Percentiles rank a stretch among this genome's conserved stretches.
These are phyloP conservation scores for Xanthorhoe spadicearia DNA, from an alignment of 2,888 invertebrate species.

Conservation along the genomic window DNA sequence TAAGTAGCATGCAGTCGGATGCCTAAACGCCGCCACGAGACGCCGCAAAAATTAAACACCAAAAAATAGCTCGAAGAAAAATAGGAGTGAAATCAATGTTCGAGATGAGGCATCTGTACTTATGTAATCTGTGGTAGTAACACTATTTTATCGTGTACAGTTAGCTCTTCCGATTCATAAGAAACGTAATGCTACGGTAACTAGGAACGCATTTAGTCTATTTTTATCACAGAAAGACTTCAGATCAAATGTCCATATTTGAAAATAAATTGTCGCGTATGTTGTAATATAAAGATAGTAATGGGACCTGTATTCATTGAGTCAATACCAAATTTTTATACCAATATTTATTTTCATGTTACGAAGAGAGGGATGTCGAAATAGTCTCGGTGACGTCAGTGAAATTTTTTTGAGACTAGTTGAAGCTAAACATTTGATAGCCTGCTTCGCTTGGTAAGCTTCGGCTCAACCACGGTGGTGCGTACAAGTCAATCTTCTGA, in stretches of 20 bases:
- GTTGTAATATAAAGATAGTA: slow-evolving; percentile 33
- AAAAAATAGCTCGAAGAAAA: too few species aligned
- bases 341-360: slow-evolving; percentile 19
- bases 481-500: background rate
- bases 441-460: background rate
- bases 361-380: background rate
- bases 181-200: slow-evolving; percentile 3
- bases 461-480: background rate
- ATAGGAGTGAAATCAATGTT: too few species aligned
- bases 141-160: slow-evolving; percentile 19
- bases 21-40: too few species aligned
- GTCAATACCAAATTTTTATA: slow-evolving; percentile 74
- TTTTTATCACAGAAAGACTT: background rate
- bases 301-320: slow-evolving; percentile 74
- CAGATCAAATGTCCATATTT: background rate
- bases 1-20: too few species aligned
- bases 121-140: too few species aligned
- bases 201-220: slow-evolving; percentile 21
- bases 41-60: too few species aligned
- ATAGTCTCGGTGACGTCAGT: background rate
- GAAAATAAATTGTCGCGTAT: background rate
- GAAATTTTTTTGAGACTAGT: background rate
- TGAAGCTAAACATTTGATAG: background rate
- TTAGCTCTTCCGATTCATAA: slow-evolving; percentile 20
- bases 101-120: too few species aligned